Percentiles rank a stretch among this genome's conserved stretches.
Evolutionary conservation across 2,113 vertebrate genomes (phyloP).

Genomic region (Platichthys flesus): DNA sequence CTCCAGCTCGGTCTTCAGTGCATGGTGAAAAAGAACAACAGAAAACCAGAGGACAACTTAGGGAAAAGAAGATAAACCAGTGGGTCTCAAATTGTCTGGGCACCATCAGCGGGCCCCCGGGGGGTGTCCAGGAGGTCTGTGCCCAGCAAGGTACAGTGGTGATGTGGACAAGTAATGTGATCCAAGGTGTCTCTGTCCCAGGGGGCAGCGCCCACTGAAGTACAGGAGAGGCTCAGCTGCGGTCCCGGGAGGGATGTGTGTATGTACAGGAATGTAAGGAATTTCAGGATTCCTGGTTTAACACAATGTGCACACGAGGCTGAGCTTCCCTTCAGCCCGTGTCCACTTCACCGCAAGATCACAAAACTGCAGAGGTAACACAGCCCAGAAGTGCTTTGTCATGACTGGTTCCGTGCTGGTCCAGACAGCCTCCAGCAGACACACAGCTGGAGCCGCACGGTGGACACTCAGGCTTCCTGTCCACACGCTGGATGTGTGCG

Average conservation of each 20-base stretch:
- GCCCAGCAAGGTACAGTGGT: not conserved
- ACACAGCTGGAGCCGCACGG: not conserved
- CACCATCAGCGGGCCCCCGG: not conserved
- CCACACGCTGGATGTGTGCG: too few relatives aligned
- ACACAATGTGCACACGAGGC: slow-evolving; percentile 7
- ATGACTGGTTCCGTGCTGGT: slow-evolving; percentile 7
- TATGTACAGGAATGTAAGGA: not conserved
- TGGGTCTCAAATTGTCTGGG: not conserved
- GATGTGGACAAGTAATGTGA: not conserved
- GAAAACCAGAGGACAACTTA: not conserved
- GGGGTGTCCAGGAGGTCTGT: not conserved
- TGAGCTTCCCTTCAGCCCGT: not conserved
- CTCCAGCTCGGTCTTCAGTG: slow-evolving; percentile 34
- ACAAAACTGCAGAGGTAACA: slow-evolving; percentile 14
- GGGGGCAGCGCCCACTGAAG: slow-evolving; percentile 5
- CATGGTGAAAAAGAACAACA: slow-evolving; percentile 31
- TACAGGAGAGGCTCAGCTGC: not conserved
- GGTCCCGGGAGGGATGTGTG: not conserved
- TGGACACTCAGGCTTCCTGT: too few relatives aligned
- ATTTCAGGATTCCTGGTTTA: not conserved
- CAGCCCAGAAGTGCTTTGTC: slow-evolving; percentile 40
- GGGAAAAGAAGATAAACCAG: not conserved
- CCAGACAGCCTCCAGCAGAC: not conserved
- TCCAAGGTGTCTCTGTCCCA: slow-evolving; percentile 7
- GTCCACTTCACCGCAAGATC: slow-evolving; percentile 17